A percentile compares a stretch with the other conserved stretches of the same genome.
phyloP scores from a whole-genome alignment of 2,113 vertebrate species.

The Stigmatopora nigra region DNA sequence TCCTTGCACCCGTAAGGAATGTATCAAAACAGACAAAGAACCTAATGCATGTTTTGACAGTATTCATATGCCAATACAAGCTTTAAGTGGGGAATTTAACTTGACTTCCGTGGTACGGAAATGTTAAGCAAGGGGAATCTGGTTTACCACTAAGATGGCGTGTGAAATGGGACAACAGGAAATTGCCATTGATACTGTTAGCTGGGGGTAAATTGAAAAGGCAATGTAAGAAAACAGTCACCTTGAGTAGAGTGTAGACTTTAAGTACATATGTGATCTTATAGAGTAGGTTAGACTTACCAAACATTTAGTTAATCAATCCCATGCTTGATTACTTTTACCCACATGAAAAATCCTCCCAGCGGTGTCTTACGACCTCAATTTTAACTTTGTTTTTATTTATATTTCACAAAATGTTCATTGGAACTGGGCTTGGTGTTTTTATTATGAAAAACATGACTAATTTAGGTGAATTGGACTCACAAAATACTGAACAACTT shows the following conservation, averaged over 20 bases:
- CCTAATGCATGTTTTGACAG: slow-evolving; percentile 34
- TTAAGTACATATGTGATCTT: neutral
- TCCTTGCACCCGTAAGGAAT: neutral
- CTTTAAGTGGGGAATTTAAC: slow-evolving; percentile 35
- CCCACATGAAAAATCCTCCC: neutral
- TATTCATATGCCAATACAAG: slow-evolving; percentile 49
- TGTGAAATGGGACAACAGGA: slow-evolving; percentile 35
- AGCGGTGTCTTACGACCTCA: neutral
- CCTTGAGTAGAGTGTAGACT: neutral
- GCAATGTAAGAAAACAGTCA: slow-evolving; percentile 3
- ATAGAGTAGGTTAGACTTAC: too few relatives aligned
- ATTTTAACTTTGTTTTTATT: too few relatives aligned
- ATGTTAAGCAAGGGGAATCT: slow-evolving; percentile 34
- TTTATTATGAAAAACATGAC: neutral
- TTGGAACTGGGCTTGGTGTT: neutral
- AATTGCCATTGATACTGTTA: slow-evolving; percentile 35
- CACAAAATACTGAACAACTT: neutral
- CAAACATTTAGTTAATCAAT: too few relatives aligned
- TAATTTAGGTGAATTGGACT: neutral
- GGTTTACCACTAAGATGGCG: slow-evolving; percentile 34
- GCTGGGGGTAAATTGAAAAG: slow-evolving; percentile 7
- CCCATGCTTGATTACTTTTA: neutral
- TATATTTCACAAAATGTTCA: too few relatives aligned
- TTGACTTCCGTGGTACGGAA: slow-evolving; percentile 37
- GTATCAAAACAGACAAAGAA: slow-evolving; percentile 23